Evolutionary conservation across 2,888 invertebrate genomes (phyloP), one percentile per base, ranked within the genome.

Genomic region (Timandra comae): DNA sequence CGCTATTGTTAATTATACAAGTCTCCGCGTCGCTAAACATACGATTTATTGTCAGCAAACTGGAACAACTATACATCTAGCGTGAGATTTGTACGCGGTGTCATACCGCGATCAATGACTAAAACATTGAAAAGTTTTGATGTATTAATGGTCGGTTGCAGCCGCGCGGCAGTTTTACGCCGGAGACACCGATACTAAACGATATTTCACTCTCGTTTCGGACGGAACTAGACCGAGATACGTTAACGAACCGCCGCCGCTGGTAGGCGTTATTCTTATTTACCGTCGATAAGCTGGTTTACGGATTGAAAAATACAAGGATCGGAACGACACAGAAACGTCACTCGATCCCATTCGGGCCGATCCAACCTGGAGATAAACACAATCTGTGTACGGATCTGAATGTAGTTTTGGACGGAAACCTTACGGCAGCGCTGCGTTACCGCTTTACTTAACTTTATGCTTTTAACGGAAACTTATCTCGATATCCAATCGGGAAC

Each of bases 1-100:
- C 54, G 54, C 79, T 72, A 80, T 84, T 82, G 84, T 84, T 80
- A 79, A 84, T 82, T 82, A 80, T 74, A 77, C 79, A 73, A 79
- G 74, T 73, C 80, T 73, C 68, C 62, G 71, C 74, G 75, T 71
- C 76, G 78, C 75, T 78, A 76, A 81, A 80, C 79, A 79, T 73
- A 79, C 77, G 73, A 84, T 84, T 81, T 82, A 82, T 80, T 78
- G 73, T 76, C 69, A 68, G 73, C 53, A 66, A 75, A 79, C 69
- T 81, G 62, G 81, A 77, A 78, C 76, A 60, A 52, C 60, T 58
- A 71, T 75, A 74, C 60, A 66, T 76, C 70, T 68, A 62, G 63
- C 65, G 71, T 73, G 76, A 80, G 75, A 75, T 76, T 58, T 72
- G 65, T 64, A 52, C 61, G 59, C 57, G 51, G 49, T 48, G 58